Evolutionary conservation across 2,888 invertebrate genomes (phyloP).

Genomic region (Drosophila meridionalis): DNA sequence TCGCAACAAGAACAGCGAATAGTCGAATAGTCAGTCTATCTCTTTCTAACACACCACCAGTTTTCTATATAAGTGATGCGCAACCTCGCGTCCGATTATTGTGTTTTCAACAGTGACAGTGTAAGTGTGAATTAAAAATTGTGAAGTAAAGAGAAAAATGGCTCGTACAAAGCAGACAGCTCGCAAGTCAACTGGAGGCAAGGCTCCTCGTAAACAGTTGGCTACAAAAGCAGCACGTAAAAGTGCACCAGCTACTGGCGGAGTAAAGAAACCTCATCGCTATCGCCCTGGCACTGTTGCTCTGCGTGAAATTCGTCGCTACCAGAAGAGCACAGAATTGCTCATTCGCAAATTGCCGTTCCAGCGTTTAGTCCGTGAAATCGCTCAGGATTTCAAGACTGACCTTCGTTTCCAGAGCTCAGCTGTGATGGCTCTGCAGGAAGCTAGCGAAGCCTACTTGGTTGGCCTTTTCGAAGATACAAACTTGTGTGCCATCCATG

Average conservation of each 20-base stretch:
- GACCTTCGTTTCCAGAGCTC: constrained; percentile 25
- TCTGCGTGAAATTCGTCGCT: constrained; percentile 4
- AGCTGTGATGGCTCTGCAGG: constrained; percentile 29
- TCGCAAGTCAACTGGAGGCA: constrained; percentile 9
- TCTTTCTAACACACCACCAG: background rate
- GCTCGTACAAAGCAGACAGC: constrained; percentile 11
- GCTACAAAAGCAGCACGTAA: no score
- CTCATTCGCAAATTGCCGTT: constrained; percentile 17
- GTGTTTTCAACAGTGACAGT: constrained; percentile 18
- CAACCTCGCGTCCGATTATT: background rate
- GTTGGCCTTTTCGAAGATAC: constrained; percentile 16
- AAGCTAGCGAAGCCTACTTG: constrained; percentile 27
- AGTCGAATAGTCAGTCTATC: background rate
- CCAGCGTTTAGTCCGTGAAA: constrained; percentile 21
- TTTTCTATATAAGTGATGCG: constrained; percentile 19
- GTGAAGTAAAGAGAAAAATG: background rate
- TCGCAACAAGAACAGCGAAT: constrained; percentile 16
- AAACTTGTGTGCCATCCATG: constrained; percentile 92
- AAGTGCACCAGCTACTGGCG: no score
- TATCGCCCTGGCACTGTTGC: constrained; percentile 1
- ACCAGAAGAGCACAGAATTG: constrained; percentile 5
- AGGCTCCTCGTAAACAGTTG: background rate
- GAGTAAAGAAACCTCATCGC: no score
- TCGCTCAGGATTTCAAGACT: constrained; percentile 21
- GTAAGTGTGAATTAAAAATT: constrained; percentile 5